phyloP scores from a whole-genome alignment of 2,888 invertebrate species.

The Acanthopleura granulata region DNA sequence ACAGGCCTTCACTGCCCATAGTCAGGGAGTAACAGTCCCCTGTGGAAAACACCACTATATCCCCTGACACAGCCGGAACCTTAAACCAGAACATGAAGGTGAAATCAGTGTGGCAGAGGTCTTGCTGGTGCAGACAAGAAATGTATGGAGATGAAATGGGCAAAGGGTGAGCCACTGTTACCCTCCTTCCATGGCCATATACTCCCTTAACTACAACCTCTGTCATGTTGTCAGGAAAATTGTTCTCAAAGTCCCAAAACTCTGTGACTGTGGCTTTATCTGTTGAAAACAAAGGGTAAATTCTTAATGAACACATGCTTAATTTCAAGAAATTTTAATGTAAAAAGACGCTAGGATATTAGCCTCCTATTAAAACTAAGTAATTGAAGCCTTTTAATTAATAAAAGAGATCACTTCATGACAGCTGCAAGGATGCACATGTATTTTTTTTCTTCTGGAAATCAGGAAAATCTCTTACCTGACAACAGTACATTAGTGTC shows the following conservation, averaged over 20 bases:
- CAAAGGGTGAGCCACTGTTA: background rate
- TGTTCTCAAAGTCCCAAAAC: too few species aligned
- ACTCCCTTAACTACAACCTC: background rate
- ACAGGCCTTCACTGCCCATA: background rate
- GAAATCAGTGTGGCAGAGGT: background rate
- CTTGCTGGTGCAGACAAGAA: background rate
- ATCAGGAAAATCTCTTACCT: background rate
- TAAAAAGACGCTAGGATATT: too few species aligned
- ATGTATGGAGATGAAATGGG: background rate
- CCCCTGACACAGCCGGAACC: background rate
- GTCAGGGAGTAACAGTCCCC: background rate
- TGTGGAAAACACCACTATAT: background rate
- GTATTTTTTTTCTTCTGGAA: background rate
- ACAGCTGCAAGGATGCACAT: too few species aligned
- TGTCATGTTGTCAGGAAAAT: too few species aligned
- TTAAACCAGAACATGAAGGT: constrained; percentile 12
- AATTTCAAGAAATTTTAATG: too few species aligned
- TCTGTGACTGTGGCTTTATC: too few species aligned
- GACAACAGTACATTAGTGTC: background rate
- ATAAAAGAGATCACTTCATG: too few species aligned
- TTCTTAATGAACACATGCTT: too few species aligned
- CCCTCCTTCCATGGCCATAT: background rate
- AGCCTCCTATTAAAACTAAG: too few species aligned
- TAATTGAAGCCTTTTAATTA: too few species aligned
- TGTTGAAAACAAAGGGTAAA: too few species aligned